Base-by-base conservation (phyloP, 2,797 vertebrate species). In the Sebastolobus altivelis region DNA sequence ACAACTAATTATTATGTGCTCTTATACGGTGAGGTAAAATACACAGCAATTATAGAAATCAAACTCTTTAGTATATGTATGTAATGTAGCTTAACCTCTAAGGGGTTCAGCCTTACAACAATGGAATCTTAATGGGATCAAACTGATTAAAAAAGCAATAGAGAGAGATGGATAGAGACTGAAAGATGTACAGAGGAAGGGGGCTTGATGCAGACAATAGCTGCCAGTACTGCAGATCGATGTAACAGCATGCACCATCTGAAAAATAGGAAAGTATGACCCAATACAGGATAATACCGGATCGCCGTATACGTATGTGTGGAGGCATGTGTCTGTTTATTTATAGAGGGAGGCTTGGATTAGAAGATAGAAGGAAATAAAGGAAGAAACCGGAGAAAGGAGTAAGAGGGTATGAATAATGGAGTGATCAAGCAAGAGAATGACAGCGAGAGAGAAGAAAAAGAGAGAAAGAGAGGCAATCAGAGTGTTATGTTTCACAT, bases 401-500 rank as follows among this genome's bases (percentile, higher is more conserved):
- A 38, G 68, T 14, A 63, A 62, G 31, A 63, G 58, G 38, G 25
- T 62, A 85, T 80, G 78, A 82, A 85, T 87, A 88, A 85, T 87
- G 63, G 73, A 88, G 66, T 27, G 40, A 82, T 85, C 52, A 79
- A 76, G 69, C 43, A 59, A 40, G 38, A 37, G 25, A 83, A 66
- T 79, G 75, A 83, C 38, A 73, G 40, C 35, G 40, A 70, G 27
- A 37, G 35, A 22, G 61, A 56, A 46, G 12, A n/a, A 69, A 56
- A 71, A 52, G 54, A 31, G 10, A 65, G 60, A 56, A 25, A 37
- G 11, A 22, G 61, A 63, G 59, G 35, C 31, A 67, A 35, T 46
- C 10, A 35, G 9, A 66, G 87, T 61, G 65, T 83, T 65, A 14
- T n/a, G 43, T 91, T 90, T 87, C 87, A 60, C n/a, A 38, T 84